Conservation (phyloP, 1,140 invertebrate genomes). For the Diorhabda elongata region DNA sequence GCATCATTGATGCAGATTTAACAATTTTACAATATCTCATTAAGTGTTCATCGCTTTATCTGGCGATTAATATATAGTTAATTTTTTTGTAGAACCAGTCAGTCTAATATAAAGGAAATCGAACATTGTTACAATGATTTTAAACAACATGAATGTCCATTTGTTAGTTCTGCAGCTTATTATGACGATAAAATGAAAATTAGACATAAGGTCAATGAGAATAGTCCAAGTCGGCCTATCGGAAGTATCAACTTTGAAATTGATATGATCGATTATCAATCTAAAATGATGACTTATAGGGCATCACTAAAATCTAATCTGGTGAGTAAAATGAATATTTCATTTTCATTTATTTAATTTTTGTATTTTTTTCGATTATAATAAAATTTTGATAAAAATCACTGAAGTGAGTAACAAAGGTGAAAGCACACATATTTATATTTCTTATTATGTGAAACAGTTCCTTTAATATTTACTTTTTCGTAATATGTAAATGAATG, state of each 20-base stretch:
- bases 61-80: background rate
- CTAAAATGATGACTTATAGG: slow-evolving; percentile 44
- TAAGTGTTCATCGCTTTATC: too few species aligned
- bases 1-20: too few species aligned
- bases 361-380: too few species aligned
- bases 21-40: too few species aligned
- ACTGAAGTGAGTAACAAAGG: too few species aligned
- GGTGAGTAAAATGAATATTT: slow-evolving; percentile 21
- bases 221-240: slow-evolving; percentile 34
- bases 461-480: too few species aligned
- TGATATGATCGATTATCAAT: slow-evolving; percentile 40
- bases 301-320: slow-evolving; percentile 37
- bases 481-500: too few species aligned
- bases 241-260: slow-evolving; percentile 42
- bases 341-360: too few species aligned
- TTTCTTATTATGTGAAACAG: too few species aligned
- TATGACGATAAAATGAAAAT: slow-evolving; percentile 34
- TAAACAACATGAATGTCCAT: slow-evolving; percentile 36
- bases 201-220: slow-evolving; percentile 40
- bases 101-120: slow-evolving; percentile 38
- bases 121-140: slow-evolving; percentile 41
- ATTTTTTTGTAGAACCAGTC: slow-evolving; percentile 31
- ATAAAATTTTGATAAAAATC: too few species aligned
- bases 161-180: slow-evolving; percentile 18
- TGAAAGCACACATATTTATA: too few species aligned